Evolutionary conservation across 2,888 invertebrate species (phyloP).

Genomic region (Amphipoea oculea): DNA sequence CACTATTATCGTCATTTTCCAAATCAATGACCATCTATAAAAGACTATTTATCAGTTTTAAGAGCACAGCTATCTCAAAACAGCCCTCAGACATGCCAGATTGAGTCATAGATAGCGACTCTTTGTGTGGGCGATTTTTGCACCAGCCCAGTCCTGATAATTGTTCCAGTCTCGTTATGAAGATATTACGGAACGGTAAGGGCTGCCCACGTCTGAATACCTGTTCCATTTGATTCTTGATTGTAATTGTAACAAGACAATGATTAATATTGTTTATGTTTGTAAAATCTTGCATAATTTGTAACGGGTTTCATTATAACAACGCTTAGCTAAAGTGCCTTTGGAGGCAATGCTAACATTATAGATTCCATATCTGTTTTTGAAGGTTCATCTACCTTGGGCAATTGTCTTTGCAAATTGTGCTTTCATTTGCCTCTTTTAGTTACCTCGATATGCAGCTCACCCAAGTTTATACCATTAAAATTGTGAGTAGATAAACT

Average conservation of each 20-base stretch:
- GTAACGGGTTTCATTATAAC: constrained; percentile 14
- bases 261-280: constrained; percentile 54
- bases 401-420: not conserved
- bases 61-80: constrained; percentile 41
- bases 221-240: constrained; percentile 49
- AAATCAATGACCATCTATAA: constrained; percentile 27
- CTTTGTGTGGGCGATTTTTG: constrained; percentile 61
- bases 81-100: constrained; percentile 41
- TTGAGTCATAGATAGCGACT: constrained; percentile 51
- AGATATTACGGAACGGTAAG: constrained; percentile 61
- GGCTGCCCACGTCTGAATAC: constrained; percentile 57
- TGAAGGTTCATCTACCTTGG: not conserved
- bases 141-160: constrained; percentile 46
- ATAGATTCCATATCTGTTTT: not conserved
- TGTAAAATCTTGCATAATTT: constrained; percentile 34
- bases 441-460: not conserved
- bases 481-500: not conserved
- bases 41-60: constrained; percentile 15
- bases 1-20: constrained; percentile 22
- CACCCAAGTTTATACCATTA: not conserved
- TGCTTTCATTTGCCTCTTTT: not conserved
- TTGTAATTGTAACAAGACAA: constrained; percentile 59
- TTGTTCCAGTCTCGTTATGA: constrained; percentile 53
- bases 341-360: not conserved
- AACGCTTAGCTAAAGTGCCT: not conserved